Percentiles rank a stretch among this genome's conserved stretches.
Conservation (phyloP, 1,140 invertebrate species). For the Berghia stephanieae region DNA sequence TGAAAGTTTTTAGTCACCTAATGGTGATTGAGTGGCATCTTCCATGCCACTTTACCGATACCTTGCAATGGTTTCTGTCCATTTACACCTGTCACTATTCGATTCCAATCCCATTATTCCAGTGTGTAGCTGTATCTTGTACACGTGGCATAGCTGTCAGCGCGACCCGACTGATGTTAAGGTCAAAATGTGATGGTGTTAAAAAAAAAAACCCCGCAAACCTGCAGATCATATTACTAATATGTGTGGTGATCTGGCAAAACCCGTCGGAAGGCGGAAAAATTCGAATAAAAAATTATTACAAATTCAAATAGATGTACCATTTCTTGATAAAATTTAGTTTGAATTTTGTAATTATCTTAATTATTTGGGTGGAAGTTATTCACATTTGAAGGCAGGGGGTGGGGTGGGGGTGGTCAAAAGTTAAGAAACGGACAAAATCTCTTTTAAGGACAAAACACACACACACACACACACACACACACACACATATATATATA, state of each 20-base stretch:
- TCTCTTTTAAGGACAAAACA: not conserved
- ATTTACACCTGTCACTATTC: not conserved
- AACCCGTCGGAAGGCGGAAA: too few relatives aligned
- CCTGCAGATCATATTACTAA: too few relatives aligned
- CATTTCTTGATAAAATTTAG: not conserved
- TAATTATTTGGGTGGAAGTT: not conserved
- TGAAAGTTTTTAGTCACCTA: not conserved
- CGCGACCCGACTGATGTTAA: not conserved
- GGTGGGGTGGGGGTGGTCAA: too few relatives aligned
- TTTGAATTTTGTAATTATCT: too few relatives aligned
- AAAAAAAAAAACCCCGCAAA: too few relatives aligned
- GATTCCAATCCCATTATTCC: not conserved
- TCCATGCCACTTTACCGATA: too few relatives aligned
- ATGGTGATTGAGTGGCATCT: not conserved
- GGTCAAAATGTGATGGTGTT: too few relatives aligned
- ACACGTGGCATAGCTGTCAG: not conserved
- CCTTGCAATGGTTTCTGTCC: too few relatives aligned
- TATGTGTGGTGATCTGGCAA: too few relatives aligned
- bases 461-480: constrained; percentile 20
- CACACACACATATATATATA: constrained; percentile 7
- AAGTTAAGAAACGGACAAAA: too few relatives aligned
- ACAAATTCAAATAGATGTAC: not conserved
- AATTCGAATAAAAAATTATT: not conserved
- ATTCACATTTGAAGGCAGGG: too few relatives aligned
- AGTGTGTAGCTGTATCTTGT: not conserved